A percentile compares a stretch with the other conserved stretches of the same genome.
Evolutionary conservation across 1,140 invertebrate genomes (phyloP).

Genomic region (Drosophila miranda): DNA sequence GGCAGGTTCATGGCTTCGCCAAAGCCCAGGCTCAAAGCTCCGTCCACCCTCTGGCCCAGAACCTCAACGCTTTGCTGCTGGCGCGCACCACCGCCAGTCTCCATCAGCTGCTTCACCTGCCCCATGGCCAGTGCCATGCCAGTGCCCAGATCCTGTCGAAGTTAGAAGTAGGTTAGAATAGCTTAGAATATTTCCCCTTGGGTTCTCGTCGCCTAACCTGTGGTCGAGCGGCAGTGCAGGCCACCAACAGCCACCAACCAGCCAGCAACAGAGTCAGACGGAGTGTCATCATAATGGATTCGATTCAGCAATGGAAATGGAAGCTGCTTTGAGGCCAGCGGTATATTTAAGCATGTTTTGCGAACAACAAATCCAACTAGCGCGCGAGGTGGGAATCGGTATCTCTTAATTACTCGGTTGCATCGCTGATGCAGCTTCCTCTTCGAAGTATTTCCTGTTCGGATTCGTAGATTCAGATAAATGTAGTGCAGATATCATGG

Average conservation of each 20-base stretch:
- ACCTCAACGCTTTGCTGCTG: conserved; percentile 53
- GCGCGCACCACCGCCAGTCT: conserved; percentile 43
- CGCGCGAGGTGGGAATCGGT: no score
- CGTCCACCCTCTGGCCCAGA: conserved; percentile 34
- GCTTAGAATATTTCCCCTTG: no score
- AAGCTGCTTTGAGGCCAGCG: not conserved
- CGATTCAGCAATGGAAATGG: not conserved
- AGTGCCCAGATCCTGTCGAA: conserved; percentile 46
- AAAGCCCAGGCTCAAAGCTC: conserved; percentile 43
- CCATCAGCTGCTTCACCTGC: conserved; percentile 54
- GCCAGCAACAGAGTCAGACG: not conserved
- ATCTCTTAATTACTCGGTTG: no score
- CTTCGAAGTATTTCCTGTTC: no score
- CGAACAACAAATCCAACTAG: no score
- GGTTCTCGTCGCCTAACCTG: conserved; percentile 18
- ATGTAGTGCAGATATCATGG: no score
- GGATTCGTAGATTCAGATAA: no score
- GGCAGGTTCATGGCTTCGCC: conserved; percentile 50
- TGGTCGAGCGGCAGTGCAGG: conserved; percentile 5
- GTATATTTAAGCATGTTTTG: conserved; percentile 4
- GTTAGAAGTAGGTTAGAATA: not conserved
- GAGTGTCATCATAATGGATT: conserved; percentile 4
- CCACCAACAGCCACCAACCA: not conserved
- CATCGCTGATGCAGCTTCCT: no score
- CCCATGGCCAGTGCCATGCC: conserved; percentile 46